phyloP scores from a whole-genome alignment of 2,888 invertebrate genomes.

The Leucoma salicis region DNA sequence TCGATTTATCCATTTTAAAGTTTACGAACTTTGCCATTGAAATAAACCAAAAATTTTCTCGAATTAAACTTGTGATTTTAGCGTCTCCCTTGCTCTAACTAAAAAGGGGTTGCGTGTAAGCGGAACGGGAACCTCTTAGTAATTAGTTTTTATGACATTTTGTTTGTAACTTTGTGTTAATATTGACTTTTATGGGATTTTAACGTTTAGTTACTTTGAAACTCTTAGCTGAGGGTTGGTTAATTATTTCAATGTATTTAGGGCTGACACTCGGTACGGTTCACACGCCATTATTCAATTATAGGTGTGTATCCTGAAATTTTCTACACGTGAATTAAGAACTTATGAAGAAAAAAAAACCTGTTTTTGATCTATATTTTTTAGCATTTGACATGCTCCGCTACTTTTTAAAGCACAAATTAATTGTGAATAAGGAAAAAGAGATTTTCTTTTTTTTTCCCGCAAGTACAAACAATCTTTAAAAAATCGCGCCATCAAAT shows the following conservation, averaged over 20 bases:
- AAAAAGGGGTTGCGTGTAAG: background rate
- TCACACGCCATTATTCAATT: too few species aligned
- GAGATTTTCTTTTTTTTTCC: too few species aligned
- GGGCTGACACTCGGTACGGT: too few species aligned
- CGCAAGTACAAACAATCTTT: too few species aligned
- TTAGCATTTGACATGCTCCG: too few species aligned
- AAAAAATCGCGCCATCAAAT: too few species aligned
- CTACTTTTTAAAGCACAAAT: too few species aligned
- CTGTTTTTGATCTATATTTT: too few species aligned
- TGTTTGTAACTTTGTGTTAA: background rate
- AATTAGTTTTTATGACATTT: background rate
- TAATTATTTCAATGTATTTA: background rate
- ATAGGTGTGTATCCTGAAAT: too few species aligned
- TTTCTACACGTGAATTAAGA: too few species aligned
- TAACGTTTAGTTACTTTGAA: background rate
- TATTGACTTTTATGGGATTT: background rate
- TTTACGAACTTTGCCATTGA: constrained; percentile 20
- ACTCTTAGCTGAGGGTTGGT: background rate
- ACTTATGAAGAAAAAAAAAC: too few species aligned
- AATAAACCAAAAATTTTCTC: constrained; percentile 36
- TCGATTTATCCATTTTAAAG: constrained; percentile 14
- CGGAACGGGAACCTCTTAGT: background rate
- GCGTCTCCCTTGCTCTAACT: background rate
- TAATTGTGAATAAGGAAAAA: too few species aligned
- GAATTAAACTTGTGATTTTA: constrained; percentile 29